Base-by-base conservation (phyloP, 2,888 invertebrate genomes). In the Andrena praecox region DNA sequence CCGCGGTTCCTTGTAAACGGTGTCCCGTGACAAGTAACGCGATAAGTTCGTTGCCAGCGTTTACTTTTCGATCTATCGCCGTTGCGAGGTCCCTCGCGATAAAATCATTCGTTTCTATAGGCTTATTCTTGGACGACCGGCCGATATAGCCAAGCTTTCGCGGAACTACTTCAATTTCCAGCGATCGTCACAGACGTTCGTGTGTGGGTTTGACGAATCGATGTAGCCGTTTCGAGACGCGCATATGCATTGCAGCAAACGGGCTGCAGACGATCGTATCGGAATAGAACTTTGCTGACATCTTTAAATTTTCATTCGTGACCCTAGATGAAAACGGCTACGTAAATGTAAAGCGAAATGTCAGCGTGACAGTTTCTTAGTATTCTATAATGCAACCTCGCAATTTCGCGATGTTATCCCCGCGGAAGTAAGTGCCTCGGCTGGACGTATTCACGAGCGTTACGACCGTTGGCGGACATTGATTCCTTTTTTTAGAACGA, bases 231-330 rank as follows among this genome's bases (percentile, higher is more conserved):
- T 67, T 27, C 68, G 54, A 66, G 69, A 60, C 77, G 81, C 79
- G 86, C 84, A 82, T 86, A 86, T 77, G 79, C 80, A 73, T 7
- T 81, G 81, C 84, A 75, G 62, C 56, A 24, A 27, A 16, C 10
- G 33, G 62, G 24, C 24, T 70, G 75, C 74, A 12, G 71, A 4
- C 35, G 24, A 24, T 6, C 8, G 50, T 42, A 50, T 54, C 12
- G 62, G 20, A 8, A 50, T 10, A 29, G 0, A 3, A 33, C 54
- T 29, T 33, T 5, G 20, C 27, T 10, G 54, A 59, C 31, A 63
- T 27, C 5, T 50, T 73, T 35, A 59, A 72, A 73, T 42, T 78
- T 52, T 29, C 7, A 54, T 54, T 24, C 31, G 7, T 12, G 42
- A 16, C 42, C 42, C 16, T 42, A 16, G 12, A 42, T 42, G 42